A percentile compares a stretch with the other conserved stretches of the same genome.
Conservation (phyloP, 2,888 invertebrate genomes). For the Crocallis elinguaria region DNA sequence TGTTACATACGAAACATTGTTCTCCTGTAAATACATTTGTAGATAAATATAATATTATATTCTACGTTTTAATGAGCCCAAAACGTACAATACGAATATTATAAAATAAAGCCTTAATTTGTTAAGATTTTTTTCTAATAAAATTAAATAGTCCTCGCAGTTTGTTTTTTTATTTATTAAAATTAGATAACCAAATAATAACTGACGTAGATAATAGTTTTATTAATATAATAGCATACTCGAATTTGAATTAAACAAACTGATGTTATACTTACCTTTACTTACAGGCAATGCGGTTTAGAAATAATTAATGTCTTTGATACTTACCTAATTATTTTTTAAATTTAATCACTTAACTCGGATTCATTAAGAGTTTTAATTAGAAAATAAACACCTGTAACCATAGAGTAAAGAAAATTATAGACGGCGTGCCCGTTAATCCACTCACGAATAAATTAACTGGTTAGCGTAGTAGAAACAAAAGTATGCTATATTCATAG, state of each 20-base stretch:
- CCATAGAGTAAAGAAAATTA: too few species aligned
- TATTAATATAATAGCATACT: too few species aligned
- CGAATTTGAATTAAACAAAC: too few species aligned
- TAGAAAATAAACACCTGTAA: conserved; percentile 15
- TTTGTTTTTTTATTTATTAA: background rate
- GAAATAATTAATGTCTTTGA: background rate
- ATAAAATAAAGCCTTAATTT: conserved; percentile 43
- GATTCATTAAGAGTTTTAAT: conserved; percentile 20
- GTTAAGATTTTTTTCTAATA: conserved; percentile 55
- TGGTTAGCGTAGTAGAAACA: too few species aligned
- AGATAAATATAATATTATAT: conserved; percentile 52
- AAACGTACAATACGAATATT: conserved; percentile 71
- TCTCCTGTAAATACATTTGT: conserved; percentile 40
- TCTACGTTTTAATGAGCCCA: conserved; percentile 80
- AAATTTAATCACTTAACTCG: conserved; percentile 3
- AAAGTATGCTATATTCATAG: too few species aligned
- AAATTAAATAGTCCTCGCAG: conserved; percentile 38
- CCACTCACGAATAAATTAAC: too few species aligned
- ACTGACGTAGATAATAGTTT: too few species aligned
- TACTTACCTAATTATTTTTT: conserved; percentile 1
- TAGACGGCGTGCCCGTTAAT: too few species aligned
- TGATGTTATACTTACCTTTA: background rate
- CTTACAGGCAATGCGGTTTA: background rate
- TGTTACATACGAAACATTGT: conserved; percentile 35
- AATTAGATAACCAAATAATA: background rate